These are phyloP conservation scores for Pectinophora gossypiella DNA, from an alignment of 1,140 invertebrate genomes.

Conservation along the genomic window DNA sequence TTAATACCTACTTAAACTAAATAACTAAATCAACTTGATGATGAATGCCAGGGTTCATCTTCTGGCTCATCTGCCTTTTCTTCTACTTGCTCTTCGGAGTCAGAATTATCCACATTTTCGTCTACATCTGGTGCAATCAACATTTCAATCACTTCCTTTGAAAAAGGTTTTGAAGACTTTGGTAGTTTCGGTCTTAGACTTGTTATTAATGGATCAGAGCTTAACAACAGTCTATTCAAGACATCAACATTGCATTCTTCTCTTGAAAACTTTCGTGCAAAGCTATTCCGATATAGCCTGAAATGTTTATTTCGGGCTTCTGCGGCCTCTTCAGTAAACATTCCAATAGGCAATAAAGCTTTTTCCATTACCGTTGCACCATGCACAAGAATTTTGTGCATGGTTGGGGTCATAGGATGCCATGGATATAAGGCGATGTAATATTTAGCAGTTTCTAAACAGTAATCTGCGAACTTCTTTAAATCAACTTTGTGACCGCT, in stretches of 20 bases:
- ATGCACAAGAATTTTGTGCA: slow-evolving; percentile 50
- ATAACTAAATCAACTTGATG: too few relatives aligned
- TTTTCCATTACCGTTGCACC: slow-evolving; percentile 19
- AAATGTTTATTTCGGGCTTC: slow-evolving; percentile 25
- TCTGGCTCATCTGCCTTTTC: too few relatives aligned
- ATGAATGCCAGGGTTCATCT: too few relatives aligned
- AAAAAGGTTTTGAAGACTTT: too few relatives aligned
- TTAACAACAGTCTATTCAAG: slow-evolving; percentile 36
- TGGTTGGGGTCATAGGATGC: slow-evolving; percentile 47
- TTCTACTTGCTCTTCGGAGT: too few relatives aligned
- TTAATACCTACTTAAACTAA: too few relatives aligned
- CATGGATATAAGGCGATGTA: slow-evolving; percentile 42
- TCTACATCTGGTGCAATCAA: too few relatives aligned
- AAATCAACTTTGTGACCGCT: slow-evolving; percentile 30
- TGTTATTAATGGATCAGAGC: slow-evolving; percentile 30
- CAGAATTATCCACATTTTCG: too few relatives aligned
- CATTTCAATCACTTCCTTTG: too few relatives aligned
- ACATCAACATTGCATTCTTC: slow-evolving; percentile 29
- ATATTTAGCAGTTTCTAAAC: slow-evolving; percentile 25
- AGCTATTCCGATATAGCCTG: slow-evolving; percentile 23
- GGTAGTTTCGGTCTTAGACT: slow-evolving; percentile 19
- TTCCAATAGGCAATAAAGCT: slow-evolving; percentile 1
- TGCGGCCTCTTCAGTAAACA: slow-evolving; percentile 18
- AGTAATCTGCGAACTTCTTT: slow-evolving; percentile 26
- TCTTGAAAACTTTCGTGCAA: slow-evolving; percentile 31